Evolutionary conservation across 2,888 invertebrate genomes (phyloP), one percentile per base, ranked within the genome.

Genomic region (Macrophya alboannulata): DNA sequence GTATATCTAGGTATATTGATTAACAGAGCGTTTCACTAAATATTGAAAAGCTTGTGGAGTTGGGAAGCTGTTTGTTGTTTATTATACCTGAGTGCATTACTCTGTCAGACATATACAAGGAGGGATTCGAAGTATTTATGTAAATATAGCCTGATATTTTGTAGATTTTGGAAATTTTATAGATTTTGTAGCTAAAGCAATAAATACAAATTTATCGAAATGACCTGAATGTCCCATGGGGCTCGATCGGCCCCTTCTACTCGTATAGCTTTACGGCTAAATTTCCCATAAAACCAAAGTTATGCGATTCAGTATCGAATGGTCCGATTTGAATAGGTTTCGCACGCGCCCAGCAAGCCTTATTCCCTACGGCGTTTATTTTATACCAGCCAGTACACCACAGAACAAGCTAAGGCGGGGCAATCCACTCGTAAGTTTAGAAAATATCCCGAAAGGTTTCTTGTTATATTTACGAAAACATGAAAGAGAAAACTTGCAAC

Each of bases 361-460:
- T 83, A 83, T 68, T 83, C 83, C 83, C 83, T 68, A 31, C 83
- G 68, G 83, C 83, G 83, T 83, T 83, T 83, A 83, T 83, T 83
- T 83, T 83, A 68, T 83, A 83, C 31, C 62, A 10, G 21, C 31
- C 62, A 25, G 40, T 81, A 81, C 12, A 43, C 79, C 62, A 25
- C 59, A 40, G 79, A 62, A 81, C 79, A 81, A 62, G 79, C 59
- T 40, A 62, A 59, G 43, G 59, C 62, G 21, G 3, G 9, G 59
- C 62, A 21, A 62, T 59, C 59, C 79, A 43, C 62, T 81, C 62
- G 62, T 81, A 12, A 81, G 40, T 40, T 62, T 9, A n/a, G 21
- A 62, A 21, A 43, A 62, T 81, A 51, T 62, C 43, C 48, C 79
- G 43, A 81, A 62, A 81, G 15, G 40, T 43, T 40, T 43, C 8